Conservation (phyloP, 2,888 invertebrate species). For the Calliphora vomitoria region DNA sequence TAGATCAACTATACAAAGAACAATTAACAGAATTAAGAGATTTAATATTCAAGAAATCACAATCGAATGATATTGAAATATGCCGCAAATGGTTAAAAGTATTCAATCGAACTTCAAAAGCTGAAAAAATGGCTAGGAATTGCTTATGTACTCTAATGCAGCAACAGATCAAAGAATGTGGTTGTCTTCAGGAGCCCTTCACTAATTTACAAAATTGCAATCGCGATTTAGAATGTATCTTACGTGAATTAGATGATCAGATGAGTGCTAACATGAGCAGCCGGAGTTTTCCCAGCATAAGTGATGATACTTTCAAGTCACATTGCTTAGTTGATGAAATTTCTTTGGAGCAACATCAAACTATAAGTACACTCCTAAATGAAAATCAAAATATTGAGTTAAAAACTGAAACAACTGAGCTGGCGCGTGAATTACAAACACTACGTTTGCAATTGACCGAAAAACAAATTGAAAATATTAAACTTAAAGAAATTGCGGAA, state of each 20-base stretch:
- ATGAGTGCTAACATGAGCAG: constrained; percentile 44
- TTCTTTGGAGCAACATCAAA: neutral
- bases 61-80: constrained; percentile 76
- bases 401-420: constrained; percentile 64
- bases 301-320: constrained; percentile 40
- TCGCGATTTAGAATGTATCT: constrained; percentile 75
- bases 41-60: constrained; percentile 75
- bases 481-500: constrained; percentile 74
- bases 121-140: constrained; percentile 80
- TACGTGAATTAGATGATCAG: constrained; percentile 74
- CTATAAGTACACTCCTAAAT: neutral
- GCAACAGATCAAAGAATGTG: constrained; percentile 77
- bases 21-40: constrained; percentile 76
- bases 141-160: constrained; percentile 80
- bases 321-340: constrained; percentile 41
- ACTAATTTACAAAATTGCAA: constrained; percentile 75
- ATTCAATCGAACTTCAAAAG: constrained; percentile 76
- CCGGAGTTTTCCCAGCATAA: constrained; percentile 7
- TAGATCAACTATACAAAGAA: constrained; percentile 77
- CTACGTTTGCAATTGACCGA: constrained; percentile 74
- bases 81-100: constrained; percentile 80
- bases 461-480: constrained; percentile 75
- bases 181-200: constrained; percentile 77
- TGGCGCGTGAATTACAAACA: constrained; percentile 73
- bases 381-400: constrained; percentile 69